phyloP scores from a whole-genome alignment of 1,140 invertebrate genomes.

The Harpegnathos saltator region DNA sequence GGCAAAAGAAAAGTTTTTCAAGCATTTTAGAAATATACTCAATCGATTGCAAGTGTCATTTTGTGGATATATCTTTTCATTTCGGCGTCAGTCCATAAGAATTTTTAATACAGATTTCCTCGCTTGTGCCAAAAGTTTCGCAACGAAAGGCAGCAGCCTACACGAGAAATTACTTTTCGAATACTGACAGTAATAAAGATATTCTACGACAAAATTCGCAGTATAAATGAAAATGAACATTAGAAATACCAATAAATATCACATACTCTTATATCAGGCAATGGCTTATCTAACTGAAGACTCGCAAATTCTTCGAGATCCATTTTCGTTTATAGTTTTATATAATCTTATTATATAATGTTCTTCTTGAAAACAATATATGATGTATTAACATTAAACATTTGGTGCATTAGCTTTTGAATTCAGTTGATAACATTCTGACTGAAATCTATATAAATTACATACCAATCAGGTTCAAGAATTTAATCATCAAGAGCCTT shows the following conservation, averaged over 20 bases:
- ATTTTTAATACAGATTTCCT: too few species aligned
- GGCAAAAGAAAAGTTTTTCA: too few species aligned
- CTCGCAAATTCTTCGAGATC: slow-evolving; percentile 77
- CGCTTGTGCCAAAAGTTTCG: too few species aligned
- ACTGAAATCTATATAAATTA: too few species aligned
- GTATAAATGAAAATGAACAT: not conserved
- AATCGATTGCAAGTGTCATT: too few species aligned
- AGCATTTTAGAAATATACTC: too few species aligned
- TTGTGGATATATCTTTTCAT: too few species aligned
- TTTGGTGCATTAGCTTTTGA: not conserved
- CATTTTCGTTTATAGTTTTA: slow-evolving; percentile 54
- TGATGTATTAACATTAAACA: slow-evolving; percentile 39
- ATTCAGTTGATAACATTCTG: too few species aligned
- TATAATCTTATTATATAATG: slow-evolving; percentile 32
- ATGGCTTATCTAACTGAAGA: slow-evolving; percentile 78
- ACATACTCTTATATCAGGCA: slow-evolving; percentile 69
- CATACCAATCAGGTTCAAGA: too few species aligned
- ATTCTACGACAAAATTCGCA: not conserved
- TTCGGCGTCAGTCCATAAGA: too few species aligned
- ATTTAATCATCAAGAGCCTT: too few species aligned
- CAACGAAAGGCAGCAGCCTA: too few species aligned
- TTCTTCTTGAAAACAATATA: slow-evolving; percentile 27
- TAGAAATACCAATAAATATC: not conserved
- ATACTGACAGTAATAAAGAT: not conserved
- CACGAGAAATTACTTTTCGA: not conserved